phyloP scores from a whole-genome alignment of 2,888 invertebrate species.

The Torymus tubicola region DNA sequence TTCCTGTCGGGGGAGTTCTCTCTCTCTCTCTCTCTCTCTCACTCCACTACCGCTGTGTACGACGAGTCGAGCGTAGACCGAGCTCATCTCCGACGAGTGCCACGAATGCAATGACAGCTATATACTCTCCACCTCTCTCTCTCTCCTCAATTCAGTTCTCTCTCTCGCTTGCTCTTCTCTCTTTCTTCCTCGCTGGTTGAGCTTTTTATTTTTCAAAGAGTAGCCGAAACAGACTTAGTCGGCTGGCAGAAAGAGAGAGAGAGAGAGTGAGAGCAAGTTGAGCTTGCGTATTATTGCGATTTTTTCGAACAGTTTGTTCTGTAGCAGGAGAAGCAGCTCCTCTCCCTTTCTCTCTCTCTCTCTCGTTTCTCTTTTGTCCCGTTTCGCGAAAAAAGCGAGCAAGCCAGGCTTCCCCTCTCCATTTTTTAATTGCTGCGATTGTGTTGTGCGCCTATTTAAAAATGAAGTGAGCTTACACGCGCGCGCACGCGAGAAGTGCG shows the following conservation, averaged over 20 bases:
- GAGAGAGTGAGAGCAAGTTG: neutral
- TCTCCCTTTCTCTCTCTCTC: too few relatives aligned
- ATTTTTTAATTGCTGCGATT: too few relatives aligned
- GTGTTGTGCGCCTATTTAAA: too few relatives aligned
- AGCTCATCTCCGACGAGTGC: neutral
- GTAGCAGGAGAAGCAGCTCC: neutral
- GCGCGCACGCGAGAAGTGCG: neutral
- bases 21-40: slow-evolving; percentile 1
- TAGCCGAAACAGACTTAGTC: neutral
- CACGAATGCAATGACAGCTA: slow-evolving; percentile 23
- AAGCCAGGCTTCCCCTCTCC: too few relatives aligned
- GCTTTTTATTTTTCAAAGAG: neutral
- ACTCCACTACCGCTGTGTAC: neutral
- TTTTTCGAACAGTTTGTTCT: slow-evolving; percentile 23
- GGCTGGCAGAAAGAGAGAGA: neutral
- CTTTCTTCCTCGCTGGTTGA: neutral
- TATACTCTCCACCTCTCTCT: neutral
- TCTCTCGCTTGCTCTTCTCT: neutral
- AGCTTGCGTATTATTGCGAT: slow-evolving; percentile 34
- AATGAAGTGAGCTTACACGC: neutral
- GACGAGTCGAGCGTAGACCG: too few relatives aligned
- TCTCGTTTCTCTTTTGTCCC: too few relatives aligned
- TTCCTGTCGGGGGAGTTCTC: slow-evolving; percentile 1
- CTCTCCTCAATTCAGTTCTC: slow-evolving; percentile 14
- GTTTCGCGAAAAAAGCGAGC: too few relatives aligned